phyloP scores from a whole-genome alignment of 2,797 vertebrate genomes.

The Muscicapa striata region DNA sequence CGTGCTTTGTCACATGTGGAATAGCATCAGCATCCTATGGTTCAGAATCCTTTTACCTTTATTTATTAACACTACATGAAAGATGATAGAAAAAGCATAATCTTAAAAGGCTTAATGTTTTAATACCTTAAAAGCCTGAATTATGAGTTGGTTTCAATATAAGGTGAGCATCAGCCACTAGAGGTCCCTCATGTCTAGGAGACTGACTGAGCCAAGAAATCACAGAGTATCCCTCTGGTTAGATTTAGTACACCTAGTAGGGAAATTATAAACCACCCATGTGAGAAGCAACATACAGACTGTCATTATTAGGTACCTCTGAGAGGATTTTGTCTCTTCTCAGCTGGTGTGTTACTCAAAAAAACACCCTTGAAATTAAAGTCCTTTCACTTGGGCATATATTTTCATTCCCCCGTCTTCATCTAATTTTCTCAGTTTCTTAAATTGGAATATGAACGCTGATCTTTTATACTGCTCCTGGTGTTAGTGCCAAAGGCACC shows the following conservation, averaged over 20 bases:
- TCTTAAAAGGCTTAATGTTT: background rate
- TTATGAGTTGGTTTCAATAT: background rate
- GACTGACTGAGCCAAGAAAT: background rate
- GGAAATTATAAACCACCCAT: background rate
- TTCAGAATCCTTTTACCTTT: background rate
- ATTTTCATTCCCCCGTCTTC: background rate
- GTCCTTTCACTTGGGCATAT: background rate
- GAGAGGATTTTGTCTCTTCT: background rate
- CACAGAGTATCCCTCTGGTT: background rate
- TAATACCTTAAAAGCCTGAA: background rate
- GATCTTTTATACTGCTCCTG: background rate
- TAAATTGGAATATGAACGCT: rapidly evolving
- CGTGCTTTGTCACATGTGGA: background rate
- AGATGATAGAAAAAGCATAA: background rate
- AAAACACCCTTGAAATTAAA: background rate
- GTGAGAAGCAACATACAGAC: background rate
- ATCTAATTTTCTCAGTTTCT: background rate
- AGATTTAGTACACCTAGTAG: background rate
- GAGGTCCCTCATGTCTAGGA: conserved; percentile 56
- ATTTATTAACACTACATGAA: background rate
- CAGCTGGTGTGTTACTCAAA: background rate
- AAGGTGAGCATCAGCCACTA: conserved; percentile 50
- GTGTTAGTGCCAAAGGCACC: background rate
- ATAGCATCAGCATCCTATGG: background rate
- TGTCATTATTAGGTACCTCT: background rate